phyloP scores from a whole-genome alignment of 1,140 invertebrate species.

The Formica selysi region DNA sequence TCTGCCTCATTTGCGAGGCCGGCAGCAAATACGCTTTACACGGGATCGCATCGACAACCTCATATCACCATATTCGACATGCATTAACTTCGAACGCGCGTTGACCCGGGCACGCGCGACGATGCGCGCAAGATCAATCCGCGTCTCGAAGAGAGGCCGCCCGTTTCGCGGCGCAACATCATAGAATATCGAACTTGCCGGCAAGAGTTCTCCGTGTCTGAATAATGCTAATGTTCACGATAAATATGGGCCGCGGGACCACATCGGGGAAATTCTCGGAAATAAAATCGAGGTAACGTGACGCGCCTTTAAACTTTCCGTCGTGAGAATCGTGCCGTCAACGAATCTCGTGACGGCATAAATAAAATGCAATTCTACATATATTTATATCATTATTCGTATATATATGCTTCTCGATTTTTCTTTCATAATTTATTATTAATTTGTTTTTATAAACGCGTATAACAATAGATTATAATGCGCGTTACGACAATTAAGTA shows the following conservation, averaged over 20 bases:
- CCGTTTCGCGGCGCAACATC: slow-evolving; percentile 60
- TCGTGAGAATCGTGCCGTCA: not conserved
- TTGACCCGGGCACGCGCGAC: slow-evolving; percentile 51
- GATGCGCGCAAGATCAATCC: slow-evolving; percentile 58
- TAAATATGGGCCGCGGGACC: slow-evolving; percentile 68
- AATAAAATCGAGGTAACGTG: slow-evolving; percentile 45
- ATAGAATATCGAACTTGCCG: slow-evolving; percentile 60
- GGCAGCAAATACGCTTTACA: slow-evolving; percentile 52
- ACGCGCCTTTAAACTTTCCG: slow-evolving; percentile 1
- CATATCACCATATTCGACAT: slow-evolving; percentile 43
- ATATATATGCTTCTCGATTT: too few relatives aligned
- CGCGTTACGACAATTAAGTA: not conserved
- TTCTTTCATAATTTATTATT: too few relatives aligned
- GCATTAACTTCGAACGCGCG: slow-evolving; percentile 68
- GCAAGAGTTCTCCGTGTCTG: slow-evolving; percentile 39
- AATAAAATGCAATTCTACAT: not conserved
- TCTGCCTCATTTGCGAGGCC: slow-evolving; percentile 66
- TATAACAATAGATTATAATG: not conserved
- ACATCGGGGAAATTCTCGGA: slow-evolving; percentile 69
- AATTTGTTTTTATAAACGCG: not conserved
- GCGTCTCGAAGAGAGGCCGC: slow-evolving; percentile 24
- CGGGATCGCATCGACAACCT: slow-evolving; percentile 48
- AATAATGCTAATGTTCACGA: slow-evolving; percentile 71
- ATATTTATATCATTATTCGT: too few relatives aligned
- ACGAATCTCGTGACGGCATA: not conserved